Percentiles rank a stretch among this genome's conserved stretches.
Conservation (phyloP, 2,113 vertebrate genomes). For the Phalacrocorax brasilianus region DNA sequence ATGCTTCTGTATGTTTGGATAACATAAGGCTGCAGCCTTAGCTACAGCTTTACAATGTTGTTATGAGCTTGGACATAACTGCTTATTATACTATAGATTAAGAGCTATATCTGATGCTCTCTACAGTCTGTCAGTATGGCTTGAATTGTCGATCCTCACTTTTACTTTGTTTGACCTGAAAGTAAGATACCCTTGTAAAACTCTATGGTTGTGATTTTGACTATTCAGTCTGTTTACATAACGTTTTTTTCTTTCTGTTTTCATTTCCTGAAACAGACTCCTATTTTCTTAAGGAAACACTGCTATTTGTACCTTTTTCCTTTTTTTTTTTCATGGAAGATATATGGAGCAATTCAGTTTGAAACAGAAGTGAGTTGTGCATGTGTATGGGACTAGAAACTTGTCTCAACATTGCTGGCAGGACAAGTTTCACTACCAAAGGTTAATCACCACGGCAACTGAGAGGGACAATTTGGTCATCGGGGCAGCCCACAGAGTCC, state of each 20-base stretch:
- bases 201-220: neutral
- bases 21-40: neutral
- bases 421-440: too few relatives aligned
- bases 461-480: too few relatives aligned
- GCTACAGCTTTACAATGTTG: neutral
- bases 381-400: too few relatives aligned
- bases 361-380: neutral
- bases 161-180: neutral
- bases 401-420: too few relatives aligned
- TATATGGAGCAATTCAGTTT: neutral
- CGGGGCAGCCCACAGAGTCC: too few relatives aligned
- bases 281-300: neutral
- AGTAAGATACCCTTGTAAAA: neutral
- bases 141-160: neutral
- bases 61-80: neutral
- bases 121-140: neutral
- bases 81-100: neutral
- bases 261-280: neutral
- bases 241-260: neutral
- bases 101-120: neutral
- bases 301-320: neutral
- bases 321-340: neutral
- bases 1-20: neutral
- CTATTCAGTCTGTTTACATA: neutral
- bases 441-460: too few relatives aligned